A percentile compares a stretch with the other conserved stretches of the same genome.
Conservation (phyloP, 2,888 invertebrate genomes). For the Polymixis lichenea region DNA sequence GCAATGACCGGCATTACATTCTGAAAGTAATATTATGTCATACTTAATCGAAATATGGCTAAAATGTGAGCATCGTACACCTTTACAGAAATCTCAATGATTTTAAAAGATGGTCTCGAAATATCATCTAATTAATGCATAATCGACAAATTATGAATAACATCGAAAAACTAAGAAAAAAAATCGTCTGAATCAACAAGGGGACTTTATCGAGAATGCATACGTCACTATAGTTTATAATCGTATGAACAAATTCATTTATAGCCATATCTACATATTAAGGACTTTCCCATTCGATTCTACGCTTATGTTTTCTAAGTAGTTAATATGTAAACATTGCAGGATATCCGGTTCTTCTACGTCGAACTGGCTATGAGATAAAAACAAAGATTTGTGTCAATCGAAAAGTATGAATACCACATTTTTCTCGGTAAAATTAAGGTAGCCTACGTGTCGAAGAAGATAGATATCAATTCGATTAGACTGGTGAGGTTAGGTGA, state of each 20-base stretch:
- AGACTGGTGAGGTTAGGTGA: neutral
- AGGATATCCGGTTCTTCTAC: conserved; percentile 49
- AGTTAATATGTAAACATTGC: conserved; percentile 13
- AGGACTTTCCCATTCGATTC: conserved; percentile 33
- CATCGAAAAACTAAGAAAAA: neutral
- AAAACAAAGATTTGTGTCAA: neutral
- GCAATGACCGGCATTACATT: conserved; percentile 32
- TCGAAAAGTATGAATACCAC: conserved; percentile 12
- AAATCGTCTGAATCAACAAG: neutral
- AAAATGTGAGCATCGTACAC: neutral
- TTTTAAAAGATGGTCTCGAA: neutral
- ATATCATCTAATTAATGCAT: conserved; percentile 1
- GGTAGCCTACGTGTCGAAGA: neutral
- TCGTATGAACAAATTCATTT: conserved; percentile 12
- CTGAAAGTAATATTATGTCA: neutral
- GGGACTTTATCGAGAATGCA: conserved; percentile 8
- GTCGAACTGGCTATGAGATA: conserved; percentile 5
- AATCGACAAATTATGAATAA: conserved; percentile 9
- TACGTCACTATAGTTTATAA: conserved; percentile 1
- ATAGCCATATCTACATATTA: neutral
- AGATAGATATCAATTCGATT: neutral
- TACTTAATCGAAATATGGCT: neutral
- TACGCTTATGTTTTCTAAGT: conserved; percentile 13
- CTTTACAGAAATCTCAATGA: neutral
- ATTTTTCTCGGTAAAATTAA: conserved; percentile 33